Base-by-base conservation (phyloP, 2,888 invertebrate genomes). In the Zonitis immaculata region DNA sequence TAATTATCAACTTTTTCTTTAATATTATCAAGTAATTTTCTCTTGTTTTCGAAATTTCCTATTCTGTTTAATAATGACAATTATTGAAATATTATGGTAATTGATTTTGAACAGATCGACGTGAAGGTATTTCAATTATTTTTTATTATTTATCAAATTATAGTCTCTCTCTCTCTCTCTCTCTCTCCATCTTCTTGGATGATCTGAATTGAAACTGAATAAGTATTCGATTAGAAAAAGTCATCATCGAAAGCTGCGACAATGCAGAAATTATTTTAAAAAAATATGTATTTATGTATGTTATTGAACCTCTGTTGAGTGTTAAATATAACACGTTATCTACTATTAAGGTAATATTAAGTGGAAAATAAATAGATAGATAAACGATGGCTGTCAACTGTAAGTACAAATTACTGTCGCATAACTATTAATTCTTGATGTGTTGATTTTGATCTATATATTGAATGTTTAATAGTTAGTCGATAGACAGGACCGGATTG, bases 1-100 rank as follows among this genome's bases (percentile, higher is more conserved):
- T 35, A 35, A 35, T 35, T 35, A 35, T 35, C 35, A 35, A 35
- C 35, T 35, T 35, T 35, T 35, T 35, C 35, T 35, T 18, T 35
- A 35, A 35, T 16, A 35, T 35, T 35, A 35, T 35, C 35, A n/a
- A 35, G 18, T 35, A 35, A 35, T 35, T 35, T 35, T 35, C 35
- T 35, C 35, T 18, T 18, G 3, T 35, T 35, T 35, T 35, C 35
- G 9, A 35, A 35, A 35, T 35, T 35, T 35, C 16, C 35, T 9
- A 18, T 35, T 16, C 9, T 9, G 18, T 6, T 1, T 9, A 16
- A 18, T 35, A 35, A 18, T 35, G 18, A 35, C 35, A 35, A 14
- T 32, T 32, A 32, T 32, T 14, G 32, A 35, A 35, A 35, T 9
- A 35, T 35, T 32, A 28, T 28, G 28, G 3, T 28, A 28, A 28